Evolutionary conservation across 2,888 invertebrate species (phyloP), one percentile per base, ranked within the genome.

Genomic region (Trachelus stipa): DNA sequence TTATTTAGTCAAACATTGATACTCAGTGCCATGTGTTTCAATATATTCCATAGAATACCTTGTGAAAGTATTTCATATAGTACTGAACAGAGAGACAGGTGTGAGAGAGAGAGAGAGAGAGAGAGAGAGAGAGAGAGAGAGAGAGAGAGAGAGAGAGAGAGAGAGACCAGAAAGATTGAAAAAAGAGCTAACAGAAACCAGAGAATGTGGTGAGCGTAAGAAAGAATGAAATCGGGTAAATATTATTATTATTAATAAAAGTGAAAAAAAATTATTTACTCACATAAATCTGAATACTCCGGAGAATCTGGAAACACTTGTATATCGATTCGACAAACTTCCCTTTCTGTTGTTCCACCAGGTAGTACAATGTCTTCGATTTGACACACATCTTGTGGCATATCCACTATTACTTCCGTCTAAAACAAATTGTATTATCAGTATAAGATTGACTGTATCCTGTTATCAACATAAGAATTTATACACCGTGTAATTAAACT

Each of bases 351-450:
- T 71, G 34, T 75, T 73, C 56, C 56, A 56, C 56, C 23, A 23
- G 23, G 56, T 23, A 23, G 2, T 56, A 56, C 15, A 75, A 68
- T 33, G 34, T 40, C 33, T 4, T 78, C 71, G 37, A 75, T 69
- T 69, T 73, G 35, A 4, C 76, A 34, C 30, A 15, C 34, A 11
- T 79, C 78, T 56, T 56, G 56, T 35, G 74, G 71, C 77, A 88
- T 83, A 11, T 86, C 81, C 30, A 87, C 3, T 9, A 79, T 56
- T 1, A 86, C 81, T 73, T 85, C 85, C 74, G 81, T 69, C 87
- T 87, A 77, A 0, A 71, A 34, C 6, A 68, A 74, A 23, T 56
- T 15, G 23, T 56, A 23, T 56, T 56, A 56, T 56, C 6, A 56
- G 6, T 23, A 56, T 6, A 40, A 15, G 15, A 40, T 40, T 40